These are phyloP conservation scores for Crax fasciolata DNA, from an alignment of 2,797 vertebrate genomes.

Conservation along the genomic window DNA sequence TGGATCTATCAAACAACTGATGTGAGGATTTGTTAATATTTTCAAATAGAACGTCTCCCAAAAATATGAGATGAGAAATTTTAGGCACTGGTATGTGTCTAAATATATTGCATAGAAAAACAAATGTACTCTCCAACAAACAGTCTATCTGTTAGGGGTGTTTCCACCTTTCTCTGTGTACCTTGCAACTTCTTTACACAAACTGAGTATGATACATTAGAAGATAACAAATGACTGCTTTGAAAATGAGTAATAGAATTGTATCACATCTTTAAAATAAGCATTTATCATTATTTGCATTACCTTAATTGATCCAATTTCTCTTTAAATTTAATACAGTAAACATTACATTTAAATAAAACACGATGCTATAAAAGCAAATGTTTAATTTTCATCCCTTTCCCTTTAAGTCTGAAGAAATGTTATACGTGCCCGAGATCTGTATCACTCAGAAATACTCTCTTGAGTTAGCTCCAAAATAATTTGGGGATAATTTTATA, in stretches of 20 bases:
- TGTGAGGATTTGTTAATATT: background rate
- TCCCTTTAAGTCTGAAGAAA: background rate
- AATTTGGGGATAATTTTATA: background rate
- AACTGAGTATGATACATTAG: background rate
- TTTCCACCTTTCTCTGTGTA: background rate
- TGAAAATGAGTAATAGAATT: background rate
- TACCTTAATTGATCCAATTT: background rate
- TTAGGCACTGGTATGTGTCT: background rate
- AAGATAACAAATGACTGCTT: background rate
- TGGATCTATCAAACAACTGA: background rate
- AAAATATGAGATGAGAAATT: background rate
- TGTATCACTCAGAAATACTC: background rate
- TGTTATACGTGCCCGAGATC: background rate
- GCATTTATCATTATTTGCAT: background rate
- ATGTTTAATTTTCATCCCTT: background rate
- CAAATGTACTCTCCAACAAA: background rate
- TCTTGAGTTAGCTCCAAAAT: background rate
- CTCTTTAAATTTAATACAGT: background rate
- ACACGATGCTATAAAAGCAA: background rate
- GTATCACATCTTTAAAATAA: background rate
- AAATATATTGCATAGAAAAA: background rate
- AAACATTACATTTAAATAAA: background rate
- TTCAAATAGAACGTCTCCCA: background rate
- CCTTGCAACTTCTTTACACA: background rate
- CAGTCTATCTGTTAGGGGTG: background rate